Percentiles rank a stretch among this genome's conserved stretches.
Evolutionary conservation across 2,113 vertebrate species (phyloP).

Genomic region (Stictonetta naevosa): DNA sequence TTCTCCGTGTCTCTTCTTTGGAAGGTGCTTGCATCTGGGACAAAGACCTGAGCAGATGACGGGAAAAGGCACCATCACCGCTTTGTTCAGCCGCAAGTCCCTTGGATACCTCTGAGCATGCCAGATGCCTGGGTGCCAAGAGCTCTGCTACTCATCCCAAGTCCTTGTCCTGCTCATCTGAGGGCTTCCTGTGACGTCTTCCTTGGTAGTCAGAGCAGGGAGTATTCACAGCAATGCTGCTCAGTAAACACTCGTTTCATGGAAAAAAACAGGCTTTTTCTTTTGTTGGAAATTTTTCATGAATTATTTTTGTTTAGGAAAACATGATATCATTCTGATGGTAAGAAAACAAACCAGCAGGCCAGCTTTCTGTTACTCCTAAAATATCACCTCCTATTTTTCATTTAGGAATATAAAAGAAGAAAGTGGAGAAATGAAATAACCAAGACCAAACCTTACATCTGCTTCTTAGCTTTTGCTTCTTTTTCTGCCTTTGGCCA

Average conservation of each 20-base stretch:
- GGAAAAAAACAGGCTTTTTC: constrained; percentile 46
- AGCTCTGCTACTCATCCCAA: background rate
- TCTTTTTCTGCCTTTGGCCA: background rate
- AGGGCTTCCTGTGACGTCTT: background rate
- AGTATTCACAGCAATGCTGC: background rate
- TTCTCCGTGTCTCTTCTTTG: background rate
- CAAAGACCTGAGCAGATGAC: background rate
- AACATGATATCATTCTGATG: constrained; percentile 67
- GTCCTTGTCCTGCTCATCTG: background rate
- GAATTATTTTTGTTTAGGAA: constrained; percentile 72
- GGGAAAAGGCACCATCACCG: background rate
- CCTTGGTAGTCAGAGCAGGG: background rate
- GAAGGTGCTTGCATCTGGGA: background rate
- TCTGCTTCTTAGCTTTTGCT: background rate
- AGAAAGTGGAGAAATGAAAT: constrained; percentile 37
- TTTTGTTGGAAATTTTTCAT: constrained; percentile 53
- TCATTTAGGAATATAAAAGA: constrained; percentile 39
- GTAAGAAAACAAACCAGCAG: constrained; percentile 51
- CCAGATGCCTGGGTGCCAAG: background rate
- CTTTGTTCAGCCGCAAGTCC: fast-evolving
- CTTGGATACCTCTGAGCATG: background rate
- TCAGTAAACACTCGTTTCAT: constrained; percentile 34
- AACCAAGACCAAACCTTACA: background rate
- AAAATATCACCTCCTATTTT: constrained; percentile 61
- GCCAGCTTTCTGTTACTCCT: constrained; percentile 49